These are phyloP conservation scores for Gymnopithys bicolor DNA, from an alignment of 2,797 vertebrate species.

Conservation along the genomic window DNA sequence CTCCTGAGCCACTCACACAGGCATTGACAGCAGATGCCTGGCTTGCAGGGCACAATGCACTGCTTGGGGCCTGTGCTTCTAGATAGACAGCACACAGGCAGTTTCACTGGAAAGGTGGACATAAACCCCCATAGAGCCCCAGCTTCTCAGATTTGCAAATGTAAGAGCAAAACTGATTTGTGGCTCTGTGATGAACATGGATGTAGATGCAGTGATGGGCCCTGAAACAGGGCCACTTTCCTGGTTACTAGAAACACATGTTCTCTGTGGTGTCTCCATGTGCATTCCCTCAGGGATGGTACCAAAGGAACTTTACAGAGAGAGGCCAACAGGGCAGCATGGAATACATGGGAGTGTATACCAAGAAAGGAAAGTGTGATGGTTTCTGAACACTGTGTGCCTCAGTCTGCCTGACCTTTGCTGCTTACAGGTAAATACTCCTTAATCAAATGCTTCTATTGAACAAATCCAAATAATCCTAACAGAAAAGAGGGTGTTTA, in stretches of 20 bases:
- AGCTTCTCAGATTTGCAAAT: neutral
- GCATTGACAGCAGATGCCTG: neutral
- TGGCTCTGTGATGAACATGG: neutral
- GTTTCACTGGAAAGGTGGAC: neutral
- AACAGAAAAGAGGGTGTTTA: neutral
- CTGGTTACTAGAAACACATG: neutral
- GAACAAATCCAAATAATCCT: neutral
- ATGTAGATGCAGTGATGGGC: neutral
- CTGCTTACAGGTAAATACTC: neutral
- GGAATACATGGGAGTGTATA: neutral
- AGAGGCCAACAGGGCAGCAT: neutral
- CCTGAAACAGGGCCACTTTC: neutral
- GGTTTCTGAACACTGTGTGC: accelerated
- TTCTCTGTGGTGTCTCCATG: neutral
- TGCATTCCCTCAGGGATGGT: too few relatives aligned
- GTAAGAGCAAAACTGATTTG: neutral
- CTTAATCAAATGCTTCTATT: neutral
- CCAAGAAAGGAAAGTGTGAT: neutral
- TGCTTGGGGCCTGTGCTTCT: neutral
- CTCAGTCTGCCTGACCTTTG: neutral
- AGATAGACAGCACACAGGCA: neutral
- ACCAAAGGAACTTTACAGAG: neutral
- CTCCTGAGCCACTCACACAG: accelerated
- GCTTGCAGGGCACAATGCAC: accelerated
- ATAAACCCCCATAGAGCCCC: neutral